phyloP scores from a whole-genome alignment of 2,797 vertebrate species.

The Etheostoma perlongum region DNA sequence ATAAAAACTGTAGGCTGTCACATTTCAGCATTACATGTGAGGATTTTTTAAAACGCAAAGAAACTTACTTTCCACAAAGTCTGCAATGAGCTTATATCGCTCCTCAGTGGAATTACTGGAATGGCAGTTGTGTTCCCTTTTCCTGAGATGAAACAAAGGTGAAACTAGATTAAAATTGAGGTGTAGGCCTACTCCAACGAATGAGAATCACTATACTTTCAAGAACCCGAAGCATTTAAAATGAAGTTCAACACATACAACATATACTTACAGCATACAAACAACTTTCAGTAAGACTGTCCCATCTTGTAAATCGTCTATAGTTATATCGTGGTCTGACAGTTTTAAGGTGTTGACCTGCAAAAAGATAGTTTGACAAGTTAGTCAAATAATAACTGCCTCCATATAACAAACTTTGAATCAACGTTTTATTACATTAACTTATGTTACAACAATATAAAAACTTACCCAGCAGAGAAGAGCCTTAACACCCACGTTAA shows the following conservation, averaged over 20 bases:
- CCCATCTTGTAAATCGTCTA: constrained; percentile 88
- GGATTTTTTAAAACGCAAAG: neutral
- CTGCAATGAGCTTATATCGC: constrained; percentile 80
- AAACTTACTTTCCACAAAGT: constrained; percentile 89
- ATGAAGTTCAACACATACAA: constrained; percentile 2
- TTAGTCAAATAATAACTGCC: neutral
- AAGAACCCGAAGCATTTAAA: constrained; percentile 1
- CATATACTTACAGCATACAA: constrained; percentile 89
- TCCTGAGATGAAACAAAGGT: constrained; percentile 77
- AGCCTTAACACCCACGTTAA: constrained; percentile 69
- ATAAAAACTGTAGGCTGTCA: neutral
- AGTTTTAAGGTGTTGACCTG: constrained; percentile 89
- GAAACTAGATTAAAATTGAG: neutral
- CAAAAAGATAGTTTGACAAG: neutral
- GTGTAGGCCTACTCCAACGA: neutral
- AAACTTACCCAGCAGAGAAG: constrained; percentile 76
- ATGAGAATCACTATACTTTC: neutral
- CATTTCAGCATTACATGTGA: neutral
- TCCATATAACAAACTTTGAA: neutral
- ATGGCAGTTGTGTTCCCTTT: constrained; percentile 71
- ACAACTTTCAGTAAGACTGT: constrained; percentile 86
- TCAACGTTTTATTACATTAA: neutral
- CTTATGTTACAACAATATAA: neutral
- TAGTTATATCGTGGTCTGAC: constrained; percentile 63
- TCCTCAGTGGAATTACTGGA: constrained; percentile 76